Base-by-base conservation (phyloP, 2,888 invertebrate genomes). In the Aphidius colemani region DNA sequence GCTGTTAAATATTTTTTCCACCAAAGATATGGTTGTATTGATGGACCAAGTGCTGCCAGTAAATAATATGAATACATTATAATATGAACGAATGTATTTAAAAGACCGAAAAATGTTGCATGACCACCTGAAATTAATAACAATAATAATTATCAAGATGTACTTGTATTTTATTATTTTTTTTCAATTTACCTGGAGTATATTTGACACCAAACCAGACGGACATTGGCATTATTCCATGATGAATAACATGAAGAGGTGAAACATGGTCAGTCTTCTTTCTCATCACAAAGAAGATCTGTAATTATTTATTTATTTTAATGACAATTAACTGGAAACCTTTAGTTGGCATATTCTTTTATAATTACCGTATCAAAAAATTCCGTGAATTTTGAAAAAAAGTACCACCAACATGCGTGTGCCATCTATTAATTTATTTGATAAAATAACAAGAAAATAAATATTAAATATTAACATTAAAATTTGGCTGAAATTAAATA, bases 181-280 rank as follows among this genome's bases (percentile, higher is more conserved):
- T 30, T 30, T 18, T 30, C 11, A 59, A 74, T 84, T 82, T 83
- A 91, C 92, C 93, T 80, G 96, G 95, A 40, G 94, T 95, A 85
- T 95, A 96, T 85, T 95, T 95, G 61, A 96, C 95, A 59, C 96
- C 97, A 82, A 96, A 95, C 96, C 97, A 97, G 68, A 96, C 96
- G 6, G 95, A 95, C 91, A 96, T 91, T 48, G 97, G 97, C 96
- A 97, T 97, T 77, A 95, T 92, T 71, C 96, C 96, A 83, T 97
- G 97, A 84, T 97, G 97, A 80, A 96, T 95, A 63, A 97, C 96
- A 84, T 97, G 97, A 56, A 97, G 87, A 7, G 94, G 93, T 65
- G 95, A 93, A 73, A 97, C 92, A 83, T 97, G 96, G 82, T 93
- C 90, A 81, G 91, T 91, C 86, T 97, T 97, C 88, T 97, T 97